phyloP scores from a whole-genome alignment of 2,888 invertebrate genomes.

The Aphidius colemani region DNA sequence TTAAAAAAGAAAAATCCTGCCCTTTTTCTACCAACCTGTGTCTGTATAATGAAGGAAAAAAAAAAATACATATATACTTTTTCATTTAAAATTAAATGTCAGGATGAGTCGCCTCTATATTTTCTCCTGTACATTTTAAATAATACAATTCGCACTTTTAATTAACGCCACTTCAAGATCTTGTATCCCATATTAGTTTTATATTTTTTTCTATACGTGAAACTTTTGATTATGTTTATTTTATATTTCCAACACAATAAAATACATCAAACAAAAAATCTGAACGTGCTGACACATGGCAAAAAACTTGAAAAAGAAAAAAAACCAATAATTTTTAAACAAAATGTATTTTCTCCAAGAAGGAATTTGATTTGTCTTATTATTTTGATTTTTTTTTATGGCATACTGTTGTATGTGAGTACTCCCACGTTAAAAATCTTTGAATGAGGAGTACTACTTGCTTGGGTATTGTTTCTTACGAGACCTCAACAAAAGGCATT shows the following conservation, averaged over 20 bases:
- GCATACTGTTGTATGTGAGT: conserved; percentile 21
- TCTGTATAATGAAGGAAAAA: conserved; percentile 15
- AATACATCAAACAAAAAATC: neutral
- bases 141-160: conserved; percentile 29
- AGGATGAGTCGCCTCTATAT: conserved; percentile 32
- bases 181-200: conserved; percentile 1
- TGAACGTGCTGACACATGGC: neutral
- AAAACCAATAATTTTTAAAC: neutral
- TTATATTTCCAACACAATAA: neutral
- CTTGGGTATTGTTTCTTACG: conserved; percentile 51
- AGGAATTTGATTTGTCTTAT: neutral
- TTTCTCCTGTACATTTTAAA: neutral
- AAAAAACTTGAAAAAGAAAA: neutral
- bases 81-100: conserved; percentile 35
- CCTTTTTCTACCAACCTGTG: conserved; percentile 13
- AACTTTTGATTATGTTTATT: neutral
- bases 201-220: neutral
- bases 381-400: neutral
- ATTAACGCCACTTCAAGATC: conserved; percentile 31
- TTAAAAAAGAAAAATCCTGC: neutral
- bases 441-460: conserved; percentile 40
- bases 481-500: conserved; percentile 45
- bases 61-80: too few species aligned
- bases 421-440: conserved; percentile 41
- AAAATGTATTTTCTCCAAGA: neutral